Evolutionary conservation across 1,140 invertebrate species (phyloP).

Genomic region (Papilio dardanus): DNA sequence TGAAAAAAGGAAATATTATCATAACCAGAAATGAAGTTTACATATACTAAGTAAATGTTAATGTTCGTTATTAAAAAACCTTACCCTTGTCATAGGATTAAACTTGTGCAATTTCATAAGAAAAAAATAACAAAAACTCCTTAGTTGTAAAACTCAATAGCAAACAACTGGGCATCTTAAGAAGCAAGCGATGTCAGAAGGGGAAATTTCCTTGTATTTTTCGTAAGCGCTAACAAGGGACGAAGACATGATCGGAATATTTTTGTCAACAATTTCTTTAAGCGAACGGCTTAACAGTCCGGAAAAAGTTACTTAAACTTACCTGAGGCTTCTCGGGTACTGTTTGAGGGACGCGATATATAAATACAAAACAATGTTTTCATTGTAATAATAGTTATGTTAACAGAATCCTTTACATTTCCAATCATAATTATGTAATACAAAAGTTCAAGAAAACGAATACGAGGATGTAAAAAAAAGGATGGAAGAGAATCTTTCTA

Average conservation of each 20-base stretch:
- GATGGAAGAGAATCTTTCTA: neutral
- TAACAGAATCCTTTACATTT: neutral
- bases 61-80: neutral
- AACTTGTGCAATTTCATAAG: neutral
- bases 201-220: slow-evolving; percentile 67
- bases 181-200: slow-evolving; percentile 60
- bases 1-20: no score
- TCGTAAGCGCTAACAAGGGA: slow-evolving; percentile 70
- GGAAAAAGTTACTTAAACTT: slow-evolving; percentile 68
- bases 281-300: slow-evolving; percentile 63
- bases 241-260: slow-evolving; percentile 76
- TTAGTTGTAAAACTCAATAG: slow-evolving; percentile 53
- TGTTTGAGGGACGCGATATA: neutral
- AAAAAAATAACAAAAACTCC: slow-evolving; percentile 13
- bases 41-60: no score
- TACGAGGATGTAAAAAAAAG: neutral
- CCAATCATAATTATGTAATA: neutral
- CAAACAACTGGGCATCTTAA: slow-evolving; percentile 48
- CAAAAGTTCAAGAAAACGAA: no score
- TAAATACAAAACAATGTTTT: neutral
- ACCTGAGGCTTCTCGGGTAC: slow-evolving; percentile 52
- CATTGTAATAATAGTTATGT: neutral
- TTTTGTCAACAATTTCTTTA: slow-evolving; percentile 74
- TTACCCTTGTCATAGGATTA: neutral
- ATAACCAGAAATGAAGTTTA: no score